Percentiles rank a stretch among this genome's conserved stretches.
phyloP scores from a whole-genome alignment of 2,113 vertebrate species.

The Phylloscopus trochiloides region DNA sequence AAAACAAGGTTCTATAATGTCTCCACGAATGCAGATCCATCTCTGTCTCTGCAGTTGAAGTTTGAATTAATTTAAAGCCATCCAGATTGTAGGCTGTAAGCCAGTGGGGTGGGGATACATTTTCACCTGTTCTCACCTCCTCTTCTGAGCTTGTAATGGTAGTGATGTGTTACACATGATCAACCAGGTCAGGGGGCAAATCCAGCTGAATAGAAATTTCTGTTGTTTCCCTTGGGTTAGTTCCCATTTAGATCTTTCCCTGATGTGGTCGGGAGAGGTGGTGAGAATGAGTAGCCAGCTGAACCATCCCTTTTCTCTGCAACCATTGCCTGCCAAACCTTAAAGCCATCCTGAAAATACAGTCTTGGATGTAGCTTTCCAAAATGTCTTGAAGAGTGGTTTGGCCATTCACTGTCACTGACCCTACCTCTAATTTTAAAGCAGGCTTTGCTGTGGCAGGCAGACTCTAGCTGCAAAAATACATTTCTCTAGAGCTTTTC shows the following conservation, averaged over 20 bases:
- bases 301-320: not conserved
- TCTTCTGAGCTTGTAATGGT: not conserved
- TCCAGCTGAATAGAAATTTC: not conserved
- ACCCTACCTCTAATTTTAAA: not conserved
- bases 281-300: not conserved
- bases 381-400: not conserved
- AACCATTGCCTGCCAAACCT: not conserved
- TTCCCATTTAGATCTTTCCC: not conserved
- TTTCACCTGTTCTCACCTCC: constrained; percentile 30
- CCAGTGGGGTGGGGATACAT: not conserved
- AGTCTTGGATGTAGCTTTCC: not conserved
- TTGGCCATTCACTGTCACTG: not conserved
- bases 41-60: not conserved
- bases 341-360: not conserved
- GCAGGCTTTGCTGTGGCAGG: not conserved
- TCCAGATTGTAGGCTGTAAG: not conserved
- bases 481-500: constrained; percentile 11
- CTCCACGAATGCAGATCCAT: not conserved
- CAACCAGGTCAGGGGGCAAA: not conserved
- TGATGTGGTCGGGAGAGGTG: not conserved
- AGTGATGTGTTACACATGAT: not conserved
- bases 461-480: not conserved
- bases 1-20: not conserved
- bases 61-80: not conserved
- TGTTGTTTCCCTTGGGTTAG: not conserved